Evolutionary conservation across 2,113 vertebrate species (phyloP), one percentile per base, ranked within the genome.

Genomic region (Talpa occidentalis): DNA sequence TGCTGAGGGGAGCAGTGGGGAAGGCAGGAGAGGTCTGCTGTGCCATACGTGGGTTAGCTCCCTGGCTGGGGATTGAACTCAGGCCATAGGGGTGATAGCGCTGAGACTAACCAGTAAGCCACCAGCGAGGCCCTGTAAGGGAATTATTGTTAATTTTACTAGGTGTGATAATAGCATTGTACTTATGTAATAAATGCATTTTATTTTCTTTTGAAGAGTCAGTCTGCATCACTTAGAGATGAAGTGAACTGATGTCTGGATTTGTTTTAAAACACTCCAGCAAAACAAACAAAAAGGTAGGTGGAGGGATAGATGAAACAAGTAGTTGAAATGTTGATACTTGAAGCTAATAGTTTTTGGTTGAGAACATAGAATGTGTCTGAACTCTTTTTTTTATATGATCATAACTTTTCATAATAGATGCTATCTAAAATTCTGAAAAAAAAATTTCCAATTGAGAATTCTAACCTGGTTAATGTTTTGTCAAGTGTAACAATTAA

Each of bases 391-490:
- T 78, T 76, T 67, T 60, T 16, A 59, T 32, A 64, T 42, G 12
- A 49, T 44, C 19, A 62, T 26, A 78, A 32, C 64, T 42, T 82
- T 73, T 56, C 42, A 32, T 47, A 52, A 86, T 54, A 86, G 94
- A 62, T 81, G 3, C 59, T 69, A 24, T 86, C 47, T 73, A 67
- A 85, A 80, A 60, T 86, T 82, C 32, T 76, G 8, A 94, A 91
- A 44, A 56, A 93, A 89, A 74, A n/a, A n/a, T n/a, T 90, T 82
- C 42, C 37, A 95, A 76, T 10, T 70, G 24, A 70, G 15, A 93
- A 80, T 79, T 94, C 72, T 84, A 62, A 56, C 28, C 15, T 84
- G 28, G 14, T 3, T 11, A 35, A 1, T 24, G 44, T 26, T 22
- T 79, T 64, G 60, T 72, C 70, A 35, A 67, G 4, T 84, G 16